Evolutionary conservation across 2,797 vertebrate species (phyloP).

Genomic region (Clarias pachynema): DNA sequence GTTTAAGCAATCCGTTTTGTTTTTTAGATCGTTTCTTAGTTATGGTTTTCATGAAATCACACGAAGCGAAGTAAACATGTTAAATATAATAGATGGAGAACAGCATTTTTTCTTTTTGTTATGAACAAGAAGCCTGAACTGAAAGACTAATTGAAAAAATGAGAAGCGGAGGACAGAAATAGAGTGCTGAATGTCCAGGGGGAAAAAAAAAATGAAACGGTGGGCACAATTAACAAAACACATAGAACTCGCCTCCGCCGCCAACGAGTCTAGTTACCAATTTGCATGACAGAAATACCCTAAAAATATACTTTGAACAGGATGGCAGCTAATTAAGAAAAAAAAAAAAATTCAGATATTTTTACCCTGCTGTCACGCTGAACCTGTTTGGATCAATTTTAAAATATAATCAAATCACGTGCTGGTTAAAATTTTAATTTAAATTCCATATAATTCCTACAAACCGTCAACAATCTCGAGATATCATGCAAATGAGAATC

Average conservation of each 20-base stretch:
- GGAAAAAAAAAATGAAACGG: not conserved
- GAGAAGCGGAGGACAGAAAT: not conserved
- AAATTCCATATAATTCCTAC: not conserved
- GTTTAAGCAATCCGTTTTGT: not conserved
- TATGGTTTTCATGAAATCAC: not conserved
- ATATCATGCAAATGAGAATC: not conserved
- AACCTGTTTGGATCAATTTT: not conserved
- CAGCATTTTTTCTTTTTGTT: not conserved
- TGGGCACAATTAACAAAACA: conserved; percentile 6
- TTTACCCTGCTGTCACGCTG: not conserved
- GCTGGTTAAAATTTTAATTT: not conserved
- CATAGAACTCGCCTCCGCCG: not conserved
- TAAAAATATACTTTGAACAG: not conserved
- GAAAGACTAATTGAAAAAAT: not conserved
- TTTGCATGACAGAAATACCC: not conserved
- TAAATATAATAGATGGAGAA: not conserved
- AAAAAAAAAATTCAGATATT: not conserved
- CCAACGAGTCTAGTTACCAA: conserved; percentile 6
- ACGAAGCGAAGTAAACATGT: not conserved
- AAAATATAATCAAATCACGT: not conserved
- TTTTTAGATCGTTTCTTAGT: not conserved
- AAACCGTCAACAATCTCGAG: not conserved
- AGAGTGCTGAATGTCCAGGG: not conserved
- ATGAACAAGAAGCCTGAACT: not conserved
- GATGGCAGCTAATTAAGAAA: not conserved